These are phyloP conservation scores for Dendroctonus ponderosae DNA, from an alignment of 1,140 invertebrate species.

Conservation along the genomic window DNA sequence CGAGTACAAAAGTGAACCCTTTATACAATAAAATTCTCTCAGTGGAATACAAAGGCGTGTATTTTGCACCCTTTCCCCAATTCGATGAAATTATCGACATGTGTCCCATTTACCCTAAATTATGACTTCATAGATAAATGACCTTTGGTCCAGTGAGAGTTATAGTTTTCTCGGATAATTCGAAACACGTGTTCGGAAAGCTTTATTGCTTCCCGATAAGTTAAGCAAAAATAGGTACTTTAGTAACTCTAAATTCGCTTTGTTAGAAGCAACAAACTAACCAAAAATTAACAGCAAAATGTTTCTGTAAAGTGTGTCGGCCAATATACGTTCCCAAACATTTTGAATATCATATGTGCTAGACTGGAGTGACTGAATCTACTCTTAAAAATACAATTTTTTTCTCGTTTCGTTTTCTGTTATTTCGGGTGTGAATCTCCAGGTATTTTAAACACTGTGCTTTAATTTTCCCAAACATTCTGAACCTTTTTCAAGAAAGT, in stretches of 20 bases:
- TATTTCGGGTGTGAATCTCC: too few species aligned
- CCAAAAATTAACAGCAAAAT: too few species aligned
- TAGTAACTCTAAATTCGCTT: neutral
- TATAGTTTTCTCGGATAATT: slow-evolving; percentile 29
- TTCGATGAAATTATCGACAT: slow-evolving; percentile 45
- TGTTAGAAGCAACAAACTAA: too few species aligned
- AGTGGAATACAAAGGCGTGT: slow-evolving; percentile 39
- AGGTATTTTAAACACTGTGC: too few species aligned
- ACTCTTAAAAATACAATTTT: too few species aligned
- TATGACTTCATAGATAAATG: slow-evolving; percentile 42
- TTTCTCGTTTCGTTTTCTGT: too few species aligned
- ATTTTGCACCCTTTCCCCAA: slow-evolving; percentile 42
- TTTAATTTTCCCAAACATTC: too few species aligned
- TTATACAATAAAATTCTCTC: slow-evolving; percentile 42
- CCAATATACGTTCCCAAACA: too few species aligned
- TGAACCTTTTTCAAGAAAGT: too few species aligned
- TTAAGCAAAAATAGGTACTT: neutral
- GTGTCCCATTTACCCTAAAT: slow-evolving; percentile 40
- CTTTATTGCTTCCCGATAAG: neutral
- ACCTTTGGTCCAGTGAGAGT: slow-evolving; percentile 20
- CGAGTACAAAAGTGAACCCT: slow-evolving; percentile 33
- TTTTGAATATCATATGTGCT: too few species aligned
- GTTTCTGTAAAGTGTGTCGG: too few species aligned
- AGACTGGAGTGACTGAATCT: too few species aligned
- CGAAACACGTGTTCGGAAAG: slow-evolving; percentile 23